Base-by-base conservation (phyloP, 2,888 invertebrate species). In the Protodeltote pygarga region DNA sequence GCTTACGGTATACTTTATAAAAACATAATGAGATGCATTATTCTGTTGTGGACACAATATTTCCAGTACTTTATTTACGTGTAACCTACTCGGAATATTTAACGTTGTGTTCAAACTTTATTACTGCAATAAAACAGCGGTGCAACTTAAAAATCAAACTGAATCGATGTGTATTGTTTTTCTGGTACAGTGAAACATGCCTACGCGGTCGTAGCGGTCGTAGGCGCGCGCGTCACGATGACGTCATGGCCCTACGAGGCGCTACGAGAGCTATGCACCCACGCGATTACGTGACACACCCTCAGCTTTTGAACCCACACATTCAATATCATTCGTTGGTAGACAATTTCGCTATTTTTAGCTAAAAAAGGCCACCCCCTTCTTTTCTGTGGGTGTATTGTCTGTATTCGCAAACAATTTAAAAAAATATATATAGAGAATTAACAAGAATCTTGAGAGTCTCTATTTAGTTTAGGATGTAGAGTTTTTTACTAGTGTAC, bases 221-320 rank as follows among this genome's bases (percentile, higher is more conserved):
- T 79, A 76, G 77, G 75, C 75, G 73, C 53, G 33, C 40, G 52
- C 69, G 68, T 73, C 69, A 66, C 44, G 1, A 31, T 79, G 78
- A 81, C 81, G 81, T 83, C 80, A 81, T 50, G 25, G 73, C 79
- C 78, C 81, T 81, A 80, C 79, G 75, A 57, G 55, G 55, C 23
- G 71, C 79, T 80, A 81, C 76, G 71, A 41, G 51, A 27, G 63
- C 70, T 68, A 72, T 73, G 66, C 66, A 44, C 65, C 73, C 65
- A 73, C 65, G 37, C 52, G 31, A 23, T 41, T 49, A 37, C 54
- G 31, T 38, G 39, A 33, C 47, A 54, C 62, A 60, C 58, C 61
- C 55, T 55, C 47, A 11, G 14, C 17, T 25, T 38, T 21, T 15
- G 6, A 15, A 37, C 61, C 61, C 23, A 60, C 60, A 52, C 54